Conservation (phyloP, 2,797 vertebrate species). For the Malurus splendens region DNA sequence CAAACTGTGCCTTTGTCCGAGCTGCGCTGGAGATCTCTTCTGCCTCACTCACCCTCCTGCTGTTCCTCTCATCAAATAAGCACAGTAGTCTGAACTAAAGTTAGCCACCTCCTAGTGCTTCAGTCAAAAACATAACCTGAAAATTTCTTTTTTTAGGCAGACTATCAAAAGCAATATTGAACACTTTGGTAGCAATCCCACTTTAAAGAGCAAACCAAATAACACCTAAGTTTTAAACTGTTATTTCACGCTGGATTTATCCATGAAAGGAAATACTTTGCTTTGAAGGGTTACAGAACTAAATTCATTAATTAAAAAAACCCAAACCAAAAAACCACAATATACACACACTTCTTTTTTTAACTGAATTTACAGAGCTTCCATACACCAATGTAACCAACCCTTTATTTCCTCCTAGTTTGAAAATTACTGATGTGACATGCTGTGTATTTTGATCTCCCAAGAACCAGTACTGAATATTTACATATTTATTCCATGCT, state of each 20-base stretch:
- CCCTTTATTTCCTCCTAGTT: background rate
- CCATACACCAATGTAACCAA: background rate
- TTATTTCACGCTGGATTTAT: background rate
- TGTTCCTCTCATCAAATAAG: background rate
- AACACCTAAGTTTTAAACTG: background rate
- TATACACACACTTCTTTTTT: background rate
- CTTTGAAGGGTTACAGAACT: background rate
- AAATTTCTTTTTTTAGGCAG: background rate
- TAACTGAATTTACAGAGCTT: slow-evolving; percentile 3
- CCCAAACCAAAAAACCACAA: background rate
- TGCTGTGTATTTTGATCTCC: background rate
- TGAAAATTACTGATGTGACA: background rate
- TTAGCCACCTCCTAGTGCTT: background rate
- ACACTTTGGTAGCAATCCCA: background rate
- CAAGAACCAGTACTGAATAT: slow-evolving; percentile 13
- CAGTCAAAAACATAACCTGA: background rate
- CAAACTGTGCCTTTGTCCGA: rapidly evolving
- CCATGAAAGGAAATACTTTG: background rate
- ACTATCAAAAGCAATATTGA: background rate
- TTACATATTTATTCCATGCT: slow-evolving; percentile 30
- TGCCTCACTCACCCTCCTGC: background rate
- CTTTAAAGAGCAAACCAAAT: background rate
- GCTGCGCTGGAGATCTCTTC: rapidly evolving
- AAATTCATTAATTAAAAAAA: background rate
- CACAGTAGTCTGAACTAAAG: rapidly evolving